A percentile compares a stretch with the other conserved stretches of the same genome.
phyloP scores from a whole-genome alignment of 2,797 vertebrate species.

The Periparus ater region DNA sequence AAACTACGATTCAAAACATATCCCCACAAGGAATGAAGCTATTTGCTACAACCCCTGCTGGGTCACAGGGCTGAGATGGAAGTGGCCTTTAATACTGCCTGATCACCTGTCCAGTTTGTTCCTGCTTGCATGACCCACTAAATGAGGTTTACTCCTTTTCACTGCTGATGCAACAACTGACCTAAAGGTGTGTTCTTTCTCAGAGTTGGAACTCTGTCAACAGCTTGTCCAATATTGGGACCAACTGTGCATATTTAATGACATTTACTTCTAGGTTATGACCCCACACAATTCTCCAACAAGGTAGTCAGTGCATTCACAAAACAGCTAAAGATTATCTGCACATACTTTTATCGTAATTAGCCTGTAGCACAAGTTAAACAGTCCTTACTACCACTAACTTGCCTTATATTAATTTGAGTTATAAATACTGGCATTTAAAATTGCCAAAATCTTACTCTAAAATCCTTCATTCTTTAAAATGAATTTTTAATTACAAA shows the following conservation, averaged over 20 bases:
- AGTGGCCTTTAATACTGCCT: fast-evolving
- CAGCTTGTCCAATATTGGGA: not conserved
- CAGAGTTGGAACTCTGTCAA: not conserved
- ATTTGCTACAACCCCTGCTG: not conserved
- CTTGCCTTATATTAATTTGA: not conserved
- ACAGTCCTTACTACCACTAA: not conserved
- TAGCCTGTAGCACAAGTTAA: not conserved
- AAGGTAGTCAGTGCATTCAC: not conserved
- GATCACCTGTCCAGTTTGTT: not conserved
- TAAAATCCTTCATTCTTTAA: not conserved
- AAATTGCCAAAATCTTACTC: not conserved
- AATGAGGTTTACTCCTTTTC: not conserved
- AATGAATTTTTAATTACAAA: not conserved
- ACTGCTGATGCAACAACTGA: not conserved
- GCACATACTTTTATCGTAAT: not conserved
- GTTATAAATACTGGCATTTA: not conserved
- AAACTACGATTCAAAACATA: not conserved
- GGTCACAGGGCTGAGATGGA: not conserved
- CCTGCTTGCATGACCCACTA: not conserved
- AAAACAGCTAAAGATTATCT: not conserved
- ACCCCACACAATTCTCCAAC: not conserved
- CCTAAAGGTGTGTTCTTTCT: not conserved
- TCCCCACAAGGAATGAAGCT: not conserved
- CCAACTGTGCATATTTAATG: not conserved
- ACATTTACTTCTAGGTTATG: not conserved